phyloP scores from a whole-genome alignment of 2,113 vertebrate species.

The Pycnonotus jocosus region DNA sequence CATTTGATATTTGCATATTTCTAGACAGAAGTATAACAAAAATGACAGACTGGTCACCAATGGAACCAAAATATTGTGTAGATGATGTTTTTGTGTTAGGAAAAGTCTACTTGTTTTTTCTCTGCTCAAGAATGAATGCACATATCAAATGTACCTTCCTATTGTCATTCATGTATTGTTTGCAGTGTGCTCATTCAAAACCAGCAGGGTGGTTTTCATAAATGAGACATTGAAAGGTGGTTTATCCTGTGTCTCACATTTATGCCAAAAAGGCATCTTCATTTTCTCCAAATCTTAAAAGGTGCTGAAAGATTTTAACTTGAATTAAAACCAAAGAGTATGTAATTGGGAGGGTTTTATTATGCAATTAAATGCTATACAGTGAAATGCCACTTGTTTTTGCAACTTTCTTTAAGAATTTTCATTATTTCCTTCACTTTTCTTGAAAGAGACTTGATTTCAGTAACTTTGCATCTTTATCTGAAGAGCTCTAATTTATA shows the following conservation, averaged over 20 bases:
- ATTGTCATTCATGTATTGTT: background rate
- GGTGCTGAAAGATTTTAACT: constrained; percentile 79
- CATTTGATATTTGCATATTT: constrained; percentile 10
- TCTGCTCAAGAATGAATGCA: constrained; percentile 31
- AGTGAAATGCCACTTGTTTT: constrained; percentile 67
- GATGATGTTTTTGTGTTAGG: constrained; percentile 33
- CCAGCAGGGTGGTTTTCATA: constrained; percentile 38
- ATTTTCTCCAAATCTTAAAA: constrained; percentile 56
- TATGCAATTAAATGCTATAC: constrained; percentile 60
- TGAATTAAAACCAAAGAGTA: constrained; percentile 75
- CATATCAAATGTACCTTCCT: background rate
- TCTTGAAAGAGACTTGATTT: constrained; percentile 56
- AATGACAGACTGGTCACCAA: constrained; percentile 21
- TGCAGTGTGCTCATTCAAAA: constrained; percentile 10
- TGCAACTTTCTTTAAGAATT: constrained; percentile 46
- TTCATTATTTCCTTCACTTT: constrained; percentile 58
- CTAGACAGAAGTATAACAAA: constrained; percentile 1
- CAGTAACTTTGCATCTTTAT: constrained; percentile 65
- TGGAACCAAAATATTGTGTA: constrained; percentile 31
- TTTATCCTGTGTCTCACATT: constrained; percentile 50
- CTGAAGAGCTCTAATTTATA: constrained; percentile 74
- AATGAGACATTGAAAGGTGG: constrained; percentile 37
- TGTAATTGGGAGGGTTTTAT: constrained; percentile 64
- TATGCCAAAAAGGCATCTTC: constrained; percentile 43
- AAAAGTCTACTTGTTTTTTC: constrained; percentile 9